phyloP scores from a whole-genome alignment of 2,113 vertebrate genomes.

The Xenus cinereus region DNA sequence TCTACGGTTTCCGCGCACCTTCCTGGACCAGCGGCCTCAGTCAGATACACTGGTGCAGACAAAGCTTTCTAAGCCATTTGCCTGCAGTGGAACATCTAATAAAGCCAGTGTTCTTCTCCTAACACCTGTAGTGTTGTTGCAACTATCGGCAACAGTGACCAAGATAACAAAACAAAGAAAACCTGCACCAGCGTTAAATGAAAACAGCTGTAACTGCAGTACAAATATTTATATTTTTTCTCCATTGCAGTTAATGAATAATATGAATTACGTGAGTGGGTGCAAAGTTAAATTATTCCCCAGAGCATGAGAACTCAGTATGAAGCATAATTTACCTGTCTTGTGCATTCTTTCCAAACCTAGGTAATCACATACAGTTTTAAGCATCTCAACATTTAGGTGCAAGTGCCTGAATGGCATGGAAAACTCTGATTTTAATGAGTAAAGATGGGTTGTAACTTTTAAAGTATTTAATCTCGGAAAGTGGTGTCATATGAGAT shows the following conservation, averaged over 20 bases:
- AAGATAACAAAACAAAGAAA: background rate
- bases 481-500: background rate
- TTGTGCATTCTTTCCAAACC: constrained; percentile 53
- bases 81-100: background rate
- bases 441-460: background rate
- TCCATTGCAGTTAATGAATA: constrained; percentile 56
- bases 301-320: constrained; percentile 14
- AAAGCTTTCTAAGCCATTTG: background rate
- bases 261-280: constrained; percentile 49
- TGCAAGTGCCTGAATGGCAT: background rate
- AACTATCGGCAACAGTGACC: background rate
- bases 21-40: background rate
- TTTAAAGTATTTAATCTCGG: background rate
- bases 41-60: background rate
- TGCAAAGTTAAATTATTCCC: constrained; percentile 62
- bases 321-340: constrained; percentile 46
- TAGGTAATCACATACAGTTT: constrained; percentile 37
- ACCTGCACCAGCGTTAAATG: background rate
- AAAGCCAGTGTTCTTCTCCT: background rate
- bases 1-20: background rate
- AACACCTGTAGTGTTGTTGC: background rate
- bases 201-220: constrained; percentile 2
- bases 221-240: constrained; percentile 59
- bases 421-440: background rate
- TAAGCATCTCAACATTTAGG: background rate